phyloP scores from a whole-genome alignment of 2,888 invertebrate genomes.

The Drosophila rubida region DNA sequence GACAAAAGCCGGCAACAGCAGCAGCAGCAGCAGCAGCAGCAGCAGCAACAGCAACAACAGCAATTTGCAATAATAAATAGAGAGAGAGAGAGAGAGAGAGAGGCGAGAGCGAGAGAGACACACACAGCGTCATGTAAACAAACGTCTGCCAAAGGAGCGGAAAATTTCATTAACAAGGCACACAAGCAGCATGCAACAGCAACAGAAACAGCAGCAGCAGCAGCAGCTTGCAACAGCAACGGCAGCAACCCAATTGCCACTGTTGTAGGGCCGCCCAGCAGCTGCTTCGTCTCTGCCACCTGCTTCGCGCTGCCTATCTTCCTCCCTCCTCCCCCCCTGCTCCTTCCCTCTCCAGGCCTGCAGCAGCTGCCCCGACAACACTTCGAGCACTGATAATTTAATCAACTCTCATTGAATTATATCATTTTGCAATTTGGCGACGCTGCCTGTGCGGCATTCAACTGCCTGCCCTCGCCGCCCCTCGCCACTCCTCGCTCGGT shows the following conservation, averaged over 20 bases:
- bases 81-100: conserved; percentile 21
- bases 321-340: neutral
- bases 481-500: neutral
- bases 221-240: conserved; percentile 17
- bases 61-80: conserved; percentile 79
- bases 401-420: conserved; percentile 82
- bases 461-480: neutral
- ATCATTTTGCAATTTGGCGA: conserved; percentile 77
- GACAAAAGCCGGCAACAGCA: conserved; percentile 67
- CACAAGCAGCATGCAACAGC: conserved; percentile 55
- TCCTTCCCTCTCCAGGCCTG: neutral
- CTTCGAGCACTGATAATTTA: conserved; percentile 73
- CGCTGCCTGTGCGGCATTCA: conserved; percentile 44
- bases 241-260: conserved; percentile 38
- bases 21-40: conserved; percentile 65
- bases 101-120: conserved; percentile 28
- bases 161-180: conserved; percentile 79
- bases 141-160: conserved; percentile 76
- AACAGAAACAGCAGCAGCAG: neutral
- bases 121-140: conserved; percentile 50
- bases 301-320: neutral
- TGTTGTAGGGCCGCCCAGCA: conserved; percentile 43
- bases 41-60: conserved; percentile 62
- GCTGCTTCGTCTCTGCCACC: conserved; percentile 5
- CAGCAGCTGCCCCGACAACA: conserved; percentile 1